Conservation (phyloP, 2,797 vertebrate genomes). For the Macroramphosus scolopax region DNA sequence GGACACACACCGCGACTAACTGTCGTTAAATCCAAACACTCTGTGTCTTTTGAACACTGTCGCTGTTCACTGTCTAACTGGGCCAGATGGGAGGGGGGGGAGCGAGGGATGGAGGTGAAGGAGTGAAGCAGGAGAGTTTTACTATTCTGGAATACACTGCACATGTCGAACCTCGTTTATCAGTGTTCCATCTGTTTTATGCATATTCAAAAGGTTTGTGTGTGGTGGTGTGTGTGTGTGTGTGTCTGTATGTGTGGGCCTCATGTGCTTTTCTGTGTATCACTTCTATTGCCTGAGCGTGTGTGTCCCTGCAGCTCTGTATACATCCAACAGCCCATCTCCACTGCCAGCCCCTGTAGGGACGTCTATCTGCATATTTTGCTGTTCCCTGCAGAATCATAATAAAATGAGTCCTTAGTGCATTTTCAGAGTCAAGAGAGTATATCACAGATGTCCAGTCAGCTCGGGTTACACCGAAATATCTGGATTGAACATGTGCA, state of each 20-base stretch:
- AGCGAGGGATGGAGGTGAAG: not conserved
- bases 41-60: constrained; percentile 27
- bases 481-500: constrained; percentile 65
- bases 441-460: constrained; percentile 65
- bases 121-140: constrained; percentile 3
- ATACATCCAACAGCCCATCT: constrained; percentile 46
- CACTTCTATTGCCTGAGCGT: constrained; percentile 10
- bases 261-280: constrained; percentile 4
- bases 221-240: constrained; percentile 2
- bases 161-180: constrained; percentile 57
- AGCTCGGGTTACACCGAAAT: constrained; percentile 61
- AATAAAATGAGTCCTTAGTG: constrained; percentile 60
- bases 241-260: constrained; percentile 2
- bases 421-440: constrained; percentile 57
- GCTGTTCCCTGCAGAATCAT: constrained; percentile 43
- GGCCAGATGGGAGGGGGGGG: constrained; percentile 29
- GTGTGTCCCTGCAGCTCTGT: constrained; percentile 33
- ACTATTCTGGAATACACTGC: constrained; percentile 30
- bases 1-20: constrained; percentile 22
- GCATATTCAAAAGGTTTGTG: constrained; percentile 30
- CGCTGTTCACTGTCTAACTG: constrained; percentile 8
- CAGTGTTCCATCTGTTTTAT: constrained; percentile 62
- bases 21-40: constrained; percentile 39
- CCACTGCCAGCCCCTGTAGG: constrained; percentile 47
- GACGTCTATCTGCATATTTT: constrained; percentile 63